Base-by-base conservation (phyloP, 2,888 invertebrate genomes). In the Eupithecia exiguata region DNA sequence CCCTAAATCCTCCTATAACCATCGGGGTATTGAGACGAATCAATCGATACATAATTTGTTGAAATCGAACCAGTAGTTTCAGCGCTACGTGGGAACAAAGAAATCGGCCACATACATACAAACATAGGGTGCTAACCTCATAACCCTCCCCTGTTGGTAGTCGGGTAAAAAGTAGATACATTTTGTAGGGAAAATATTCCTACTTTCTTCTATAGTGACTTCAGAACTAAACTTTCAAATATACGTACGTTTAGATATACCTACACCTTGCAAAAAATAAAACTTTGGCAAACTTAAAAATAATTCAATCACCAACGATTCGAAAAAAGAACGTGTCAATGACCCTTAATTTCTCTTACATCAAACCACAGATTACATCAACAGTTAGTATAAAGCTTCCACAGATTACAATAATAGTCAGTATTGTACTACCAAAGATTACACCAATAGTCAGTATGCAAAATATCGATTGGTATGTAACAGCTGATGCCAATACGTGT, bases 401-500 rank as follows among this genome's bases (percentile, higher is more conserved):
- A 62, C 62, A 62, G 62, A 0, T 62, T 62, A 62, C 16, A 62
- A 35, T 62, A 58, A 35, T 62, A 75, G 71, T 74, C 35, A 69
- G 12, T 74, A 71, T 30, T 16, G 62, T 62, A 62, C 10, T 18
- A 36, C 71, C 71, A 71, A 66, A 74, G 74, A 58, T 9, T 61
- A 69, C 16, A 38, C 5, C 16, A 69, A 65, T 25, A 70, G 70
- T 65, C 18, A 53, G 46, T 70, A 65, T 53, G 49, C n/a, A 70
- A 66, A 66, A 69, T 10, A 72, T 75, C 68, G 69, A 75, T 75
- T 67, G 69, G 69, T 38, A 73, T 61, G 66, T 74, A 71, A 68
- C 75, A 72, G 75, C 75, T 72, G 72, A 72, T 72, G 75, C 75
- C 75, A 72, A 72, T 53, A 70, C 69, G 71, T 75, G 72, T 75